These are phyloP conservation scores for Hyperopisus bebe DNA, from an alignment of 2,113 vertebrate genomes.

Conservation along the genomic window DNA sequence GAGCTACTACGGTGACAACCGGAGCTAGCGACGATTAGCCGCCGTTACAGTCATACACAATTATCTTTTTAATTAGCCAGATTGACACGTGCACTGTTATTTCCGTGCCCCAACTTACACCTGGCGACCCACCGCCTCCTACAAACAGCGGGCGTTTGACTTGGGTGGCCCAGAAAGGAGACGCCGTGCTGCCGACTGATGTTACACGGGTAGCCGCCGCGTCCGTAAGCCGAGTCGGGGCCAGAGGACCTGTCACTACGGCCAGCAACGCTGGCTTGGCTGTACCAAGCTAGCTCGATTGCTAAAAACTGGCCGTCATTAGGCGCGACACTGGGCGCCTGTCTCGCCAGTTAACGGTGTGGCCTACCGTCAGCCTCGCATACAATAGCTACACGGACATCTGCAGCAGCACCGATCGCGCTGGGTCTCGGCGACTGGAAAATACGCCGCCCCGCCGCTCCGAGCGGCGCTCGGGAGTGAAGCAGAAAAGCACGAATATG, in stretches of 20 bases:
- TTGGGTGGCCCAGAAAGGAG: background rate
- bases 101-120: slow-evolving; percentile 1
- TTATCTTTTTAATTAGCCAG: slow-evolving; percentile 3
- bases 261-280: background rate
- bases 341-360: background rate
- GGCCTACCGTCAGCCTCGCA: background rate
- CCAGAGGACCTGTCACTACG: slow-evolving; percentile 13
- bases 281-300: background rate
- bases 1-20: background rate
- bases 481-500: background rate
- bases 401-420: background rate
- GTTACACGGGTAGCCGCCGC: background rate
- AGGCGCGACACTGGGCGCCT: background rate
- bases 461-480: background rate
- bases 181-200: background rate
- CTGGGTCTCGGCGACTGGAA: background rate
- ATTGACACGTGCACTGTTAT: slow-evolving; percentile 10
- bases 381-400: background rate
- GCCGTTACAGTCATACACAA: background rate
- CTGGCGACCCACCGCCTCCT: background rate
- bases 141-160: background rate
- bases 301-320: background rate
- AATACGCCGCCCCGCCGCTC: background rate
- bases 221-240: background rate
- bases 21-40: background rate